Conservation (phyloP, 2,113 vertebrate species). For the Chamaetylas fuelleborni region DNA sequence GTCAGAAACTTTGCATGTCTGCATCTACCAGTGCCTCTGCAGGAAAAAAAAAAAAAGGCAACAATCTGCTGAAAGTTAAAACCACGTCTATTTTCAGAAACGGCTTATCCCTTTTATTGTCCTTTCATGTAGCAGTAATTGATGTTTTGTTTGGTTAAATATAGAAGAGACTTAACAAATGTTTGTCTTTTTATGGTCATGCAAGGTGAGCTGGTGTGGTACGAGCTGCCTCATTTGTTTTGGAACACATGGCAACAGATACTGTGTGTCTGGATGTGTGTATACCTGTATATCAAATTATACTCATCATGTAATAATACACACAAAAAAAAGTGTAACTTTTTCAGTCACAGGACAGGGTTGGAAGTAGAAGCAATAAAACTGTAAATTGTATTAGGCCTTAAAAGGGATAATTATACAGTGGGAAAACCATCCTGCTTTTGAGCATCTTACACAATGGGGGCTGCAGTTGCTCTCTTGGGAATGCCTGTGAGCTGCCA, state of each 20-base stretch:
- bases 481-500: not conserved
- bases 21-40: not conserved
- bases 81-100: conserved; percentile 20
- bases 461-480: not conserved
- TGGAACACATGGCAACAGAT: not conserved
- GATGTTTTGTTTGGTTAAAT: conserved; percentile 41
- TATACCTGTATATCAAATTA: not conserved
- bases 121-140: not conserved
- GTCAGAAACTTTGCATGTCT: conserved; percentile 5
- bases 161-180: not conserved
- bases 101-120: not conserved
- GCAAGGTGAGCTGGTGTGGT: not conserved
- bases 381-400: not conserved
- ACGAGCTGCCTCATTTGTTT: not conserved
- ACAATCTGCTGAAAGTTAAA: not conserved
- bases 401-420: not conserved
- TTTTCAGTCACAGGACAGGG: not conserved
- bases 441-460: fast-evolving
- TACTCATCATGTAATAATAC: not conserved
- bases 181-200: conserved; percentile 15
- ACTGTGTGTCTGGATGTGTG: fast-evolving
- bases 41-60: not conserved
- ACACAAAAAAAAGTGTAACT: not conserved
- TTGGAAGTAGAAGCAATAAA: not conserved
- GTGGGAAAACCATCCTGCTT: not conserved